Evolutionary conservation across 35 echinoderm and acorn worm species (phyloP), one percentile per base, ranked within the genome.

Genomic region (Ptychodera flava): DNA sequence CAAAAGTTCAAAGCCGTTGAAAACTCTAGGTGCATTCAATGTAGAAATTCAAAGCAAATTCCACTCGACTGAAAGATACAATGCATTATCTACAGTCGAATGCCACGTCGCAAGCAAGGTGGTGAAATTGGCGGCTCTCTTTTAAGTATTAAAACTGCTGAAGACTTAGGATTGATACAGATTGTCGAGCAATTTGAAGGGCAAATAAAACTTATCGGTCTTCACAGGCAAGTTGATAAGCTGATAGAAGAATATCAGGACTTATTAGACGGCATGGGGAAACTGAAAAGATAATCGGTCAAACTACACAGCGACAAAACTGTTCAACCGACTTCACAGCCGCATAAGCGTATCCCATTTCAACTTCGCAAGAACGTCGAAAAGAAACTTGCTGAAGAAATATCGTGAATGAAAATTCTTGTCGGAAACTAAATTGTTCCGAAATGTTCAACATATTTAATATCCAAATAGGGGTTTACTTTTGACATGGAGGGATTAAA

Each of bases 351-450:
- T 1, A 85, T 83, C 1, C 93, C 93, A 30, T 91, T 94, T 35
- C 89, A 91, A 85, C 38, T 93, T 33, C 76, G 78, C 30, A 88
- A 94, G 80, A 32, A 91, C 31, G 78, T 94, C 30, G 89, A 91
- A 76, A 31, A 33, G 29, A 30, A 91, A 80, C 45, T 91, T 35
- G 29, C 35, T 78, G 29, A 77, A 1, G n/a, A n/a, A n/a, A n/a
- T n/a, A n/a, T n/a, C n/a, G n/a, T n/a, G n/a, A n/a, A n/a, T n/a
- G n/a, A n/a, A n/a, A n/a, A n/a, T n/a, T n/a, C n/a, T n/a, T n/a
- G n/a, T n/a, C n/a, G n/a, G n/a, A n/a, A n/a, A n/a, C n/a, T n/a
- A n/a, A n/a, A n/a, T n/a, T n/a, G n/a, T n/a, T n/a, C n/a, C n/a
- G n/a, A n/a, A n/a, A n/a, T n/a, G n/a, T n/a, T n/a, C n/a, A n/a